Evolutionary conservation across 2,888 invertebrate species (phyloP), one percentile per base, ranked within the genome.

Genomic region (Ecliptopera silaceata): DNA sequence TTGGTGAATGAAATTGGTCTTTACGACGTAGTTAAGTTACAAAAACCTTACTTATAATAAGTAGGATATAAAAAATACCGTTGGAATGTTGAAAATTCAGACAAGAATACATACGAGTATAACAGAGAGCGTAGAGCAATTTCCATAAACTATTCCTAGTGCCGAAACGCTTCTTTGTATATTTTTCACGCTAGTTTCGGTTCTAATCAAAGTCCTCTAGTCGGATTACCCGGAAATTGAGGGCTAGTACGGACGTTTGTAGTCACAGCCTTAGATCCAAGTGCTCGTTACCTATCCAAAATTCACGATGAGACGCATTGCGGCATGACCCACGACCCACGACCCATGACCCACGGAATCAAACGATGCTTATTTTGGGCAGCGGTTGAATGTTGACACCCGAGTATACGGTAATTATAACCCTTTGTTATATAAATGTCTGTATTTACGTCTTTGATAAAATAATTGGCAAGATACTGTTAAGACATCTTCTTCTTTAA

Each of bases 221-320:
- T 42, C 29, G 50, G 41, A 47, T 47, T 43, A 39, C 31, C 38
- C 47, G 57, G 57, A 52, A 57, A 57, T 57, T 57, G 57, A 42
- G 47, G 31, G 36, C 56, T 42, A 52, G 51, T 36, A 42, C 44
- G 55, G 44, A 39, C 43, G 38, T 43, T 52, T 47, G 51, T 47
- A 42, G 47, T 34, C 41, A 22, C 22, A 12, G 32, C 26, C 46
- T 47, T 36, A 53, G 46, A 41, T n/a, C 42, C 46, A 54, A 54
- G 47, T 54, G 46, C 52, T 53, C 52, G 52, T 53, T 46, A 53
- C 43, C 55, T 48, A 55, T 55, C 48, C 55, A 41, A 48, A 48
- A 55, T 54, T 47, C 55, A 48, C 55, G 36, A 36, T 29, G 48
- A 55, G 55, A 41, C 55, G 49, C 55, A 56, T 26, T 56, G 55